Evolutionary conservation across 2,888 invertebrate genomes (phyloP), one percentile per base, ranked within the genome.

Genomic region (Mythimna pallens): DNA sequence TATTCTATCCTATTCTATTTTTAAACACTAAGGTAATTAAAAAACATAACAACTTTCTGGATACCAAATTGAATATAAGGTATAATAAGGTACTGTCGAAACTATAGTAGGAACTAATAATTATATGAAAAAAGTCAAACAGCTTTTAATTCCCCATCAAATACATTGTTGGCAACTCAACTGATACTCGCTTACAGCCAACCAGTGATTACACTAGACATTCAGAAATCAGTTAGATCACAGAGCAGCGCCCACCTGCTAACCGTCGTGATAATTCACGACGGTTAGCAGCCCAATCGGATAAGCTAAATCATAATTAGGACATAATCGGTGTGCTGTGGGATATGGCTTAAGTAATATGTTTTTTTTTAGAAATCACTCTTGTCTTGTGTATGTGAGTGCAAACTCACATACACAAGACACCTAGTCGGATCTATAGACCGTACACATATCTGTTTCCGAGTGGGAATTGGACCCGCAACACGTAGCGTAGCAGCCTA

Each of bases 251-350:
- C 64, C 68, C 54, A 54, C 40, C 54, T 22, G 67, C 58, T 70
- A 77, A 81, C 65, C 22, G 59, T 36, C 58, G 43, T 77, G 36
- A 55, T 64, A 59, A 40, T 8, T n/a, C n/a, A n/a, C n/a, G n/a
- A n/a, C n/a, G n/a, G n/a, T n/a, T n/a, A n/a, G n/a, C n/a, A n/a
- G n/a, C n/a, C 20, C 65, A 54, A 67, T 65, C 62, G 17, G 57
- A 61, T 57, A 40, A 30, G 59, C 20, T 67, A 43, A 47, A 47
- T 47, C 5, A 4, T 82, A 30, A 47, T 58, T 63, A 66, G 52
- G n/a, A 57, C 8, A 25, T 57, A 43, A 58, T 43, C 8, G 10
- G 3, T 54, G 54, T 10, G 7, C 25, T 47, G 47, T 40, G 43
- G 30, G 5, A 14, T 25, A 12, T n/a, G 34, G 12, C 55, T 54